A percentile compares a stretch with the other conserved stretches of the same genome.
Evolutionary conservation across 2,888 invertebrate species (phyloP).

Genomic region (Salticus scenicus): DNA sequence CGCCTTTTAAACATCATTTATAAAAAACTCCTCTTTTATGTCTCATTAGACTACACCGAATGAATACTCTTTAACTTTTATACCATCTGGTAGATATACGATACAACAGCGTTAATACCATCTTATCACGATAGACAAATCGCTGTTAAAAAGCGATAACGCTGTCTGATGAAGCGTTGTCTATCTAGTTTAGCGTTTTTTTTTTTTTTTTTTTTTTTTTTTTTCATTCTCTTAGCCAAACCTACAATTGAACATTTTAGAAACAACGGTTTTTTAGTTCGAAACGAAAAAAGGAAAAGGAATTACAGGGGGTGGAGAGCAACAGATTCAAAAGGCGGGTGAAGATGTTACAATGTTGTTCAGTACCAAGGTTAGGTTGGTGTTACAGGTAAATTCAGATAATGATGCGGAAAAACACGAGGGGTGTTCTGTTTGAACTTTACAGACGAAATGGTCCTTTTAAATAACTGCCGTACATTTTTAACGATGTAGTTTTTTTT

Average conservation of each 20-base stretch:
- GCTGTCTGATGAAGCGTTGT: neutral
- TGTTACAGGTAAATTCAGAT: neutral
- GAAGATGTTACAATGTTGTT: constrained; percentile 28
- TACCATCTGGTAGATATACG: constrained; percentile 22
- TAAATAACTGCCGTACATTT: too few relatives aligned
- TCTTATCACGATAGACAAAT: constrained; percentile 43
- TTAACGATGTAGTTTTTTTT: too few relatives aligned
- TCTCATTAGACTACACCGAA: neutral
- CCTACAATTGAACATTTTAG: constrained; percentile 27
- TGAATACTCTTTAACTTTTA: neutral
- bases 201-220: constrained; percentile 12
- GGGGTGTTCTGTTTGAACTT: neutral
- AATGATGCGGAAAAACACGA: constrained; percentile 12
- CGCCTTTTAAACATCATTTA: constrained; percentile 33
- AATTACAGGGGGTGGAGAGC: constrained; percentile 13
- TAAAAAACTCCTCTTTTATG: constrained; percentile 31
- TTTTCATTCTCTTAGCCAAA: constrained; percentile 24
- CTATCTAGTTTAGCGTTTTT: neutral
- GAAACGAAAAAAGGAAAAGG: neutral
- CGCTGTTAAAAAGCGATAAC: constrained; percentile 9
- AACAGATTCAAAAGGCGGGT: constrained; percentile 47
- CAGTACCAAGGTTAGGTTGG: constrained; percentile 13
- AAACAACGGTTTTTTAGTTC: constrained; percentile 1
- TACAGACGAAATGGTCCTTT: neutral
- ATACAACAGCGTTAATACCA: constrained; percentile 36